Evolutionary conservation across 2,888 invertebrate genomes (phyloP).

Genomic region (Caenorhabditis japonica): DNA sequence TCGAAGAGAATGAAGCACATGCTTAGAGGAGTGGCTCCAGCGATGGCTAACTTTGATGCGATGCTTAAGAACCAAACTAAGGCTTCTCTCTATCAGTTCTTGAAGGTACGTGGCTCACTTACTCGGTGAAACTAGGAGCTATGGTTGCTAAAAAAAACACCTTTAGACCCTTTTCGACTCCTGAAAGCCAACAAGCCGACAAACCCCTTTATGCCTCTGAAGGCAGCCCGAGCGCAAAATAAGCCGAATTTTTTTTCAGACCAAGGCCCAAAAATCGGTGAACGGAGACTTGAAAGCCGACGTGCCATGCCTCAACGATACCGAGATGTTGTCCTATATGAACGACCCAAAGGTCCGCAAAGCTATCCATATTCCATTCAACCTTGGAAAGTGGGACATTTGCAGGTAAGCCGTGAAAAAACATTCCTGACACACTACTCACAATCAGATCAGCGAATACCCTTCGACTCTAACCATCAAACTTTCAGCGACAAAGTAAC

Average conservation of each 20-base stretch:
- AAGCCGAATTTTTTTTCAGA: constrained; percentile 23
- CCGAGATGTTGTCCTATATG: constrained; percentile 74
- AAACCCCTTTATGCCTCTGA: no score
- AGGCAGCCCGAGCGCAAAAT: no score
- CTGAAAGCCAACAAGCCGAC: no score
- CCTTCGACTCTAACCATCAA: neutral
- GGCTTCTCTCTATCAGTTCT: constrained; percentile 18
- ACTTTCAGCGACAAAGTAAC: constrained; percentile 72
- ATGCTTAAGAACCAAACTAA: constrained; percentile 42
- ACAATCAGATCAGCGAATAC: no score
- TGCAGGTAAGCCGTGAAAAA: constrained; percentile 64
- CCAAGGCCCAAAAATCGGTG: constrained; percentile 42
- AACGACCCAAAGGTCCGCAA: constrained; percentile 68
- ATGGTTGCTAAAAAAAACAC: no score
- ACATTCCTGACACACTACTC: no score
- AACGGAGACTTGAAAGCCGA: constrained; percentile 63
- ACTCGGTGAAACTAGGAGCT: no score
- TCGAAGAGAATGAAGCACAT: constrained; percentile 66
- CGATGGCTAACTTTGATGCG: constrained; percentile 43
- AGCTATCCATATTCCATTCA: constrained; percentile 71
- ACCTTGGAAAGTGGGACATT: constrained; percentile 72
- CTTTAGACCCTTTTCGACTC: no score
- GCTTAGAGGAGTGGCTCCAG: constrained; percentile 62
- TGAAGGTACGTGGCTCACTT: constrained; percentile 17
- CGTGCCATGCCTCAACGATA: constrained; percentile 75